A percentile compares a stretch with the other conserved stretches of the same genome.
phyloP scores from a whole-genome alignment of 2,797 vertebrate species.

The Monodelphis domestica region DNA sequence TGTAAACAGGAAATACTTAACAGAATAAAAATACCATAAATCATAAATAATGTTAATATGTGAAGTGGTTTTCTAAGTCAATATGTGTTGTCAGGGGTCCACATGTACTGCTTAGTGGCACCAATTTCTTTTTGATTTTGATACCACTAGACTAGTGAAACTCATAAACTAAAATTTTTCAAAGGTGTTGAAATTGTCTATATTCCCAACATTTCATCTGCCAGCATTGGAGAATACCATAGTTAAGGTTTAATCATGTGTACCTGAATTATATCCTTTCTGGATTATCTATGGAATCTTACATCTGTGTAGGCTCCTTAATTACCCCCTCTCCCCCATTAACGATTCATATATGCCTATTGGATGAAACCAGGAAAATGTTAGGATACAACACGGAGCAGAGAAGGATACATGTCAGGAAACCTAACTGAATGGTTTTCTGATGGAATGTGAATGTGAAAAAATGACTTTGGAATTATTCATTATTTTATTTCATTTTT shows the following conservation, averaged over 20 bases:
- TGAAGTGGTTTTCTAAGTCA: background rate
- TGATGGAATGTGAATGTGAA: background rate
- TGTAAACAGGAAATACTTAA: background rate
- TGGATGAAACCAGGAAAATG: background rate
- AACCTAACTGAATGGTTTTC: background rate
- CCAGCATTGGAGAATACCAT: background rate
- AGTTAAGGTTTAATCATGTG: background rate
- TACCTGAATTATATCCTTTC: background rate
- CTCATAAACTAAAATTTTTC: background rate
- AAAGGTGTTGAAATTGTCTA: background rate
- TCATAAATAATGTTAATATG: background rate
- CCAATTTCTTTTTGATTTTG: background rate
- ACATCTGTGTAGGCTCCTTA: background rate
- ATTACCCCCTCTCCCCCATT: background rate
- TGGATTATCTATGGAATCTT: background rate
- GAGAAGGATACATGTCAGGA: background rate
- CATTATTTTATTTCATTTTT: background rate
- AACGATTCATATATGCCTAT: background rate
- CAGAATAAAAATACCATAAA: background rate
- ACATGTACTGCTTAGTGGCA: background rate
- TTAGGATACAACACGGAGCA: background rate
- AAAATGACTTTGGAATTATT: background rate
- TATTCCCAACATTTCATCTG: background rate
- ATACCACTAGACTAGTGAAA: background rate
- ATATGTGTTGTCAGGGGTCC: background rate